Conservation (phyloP, 2,113 vertebrate genomes). For the Phaethon lepturus region DNA sequence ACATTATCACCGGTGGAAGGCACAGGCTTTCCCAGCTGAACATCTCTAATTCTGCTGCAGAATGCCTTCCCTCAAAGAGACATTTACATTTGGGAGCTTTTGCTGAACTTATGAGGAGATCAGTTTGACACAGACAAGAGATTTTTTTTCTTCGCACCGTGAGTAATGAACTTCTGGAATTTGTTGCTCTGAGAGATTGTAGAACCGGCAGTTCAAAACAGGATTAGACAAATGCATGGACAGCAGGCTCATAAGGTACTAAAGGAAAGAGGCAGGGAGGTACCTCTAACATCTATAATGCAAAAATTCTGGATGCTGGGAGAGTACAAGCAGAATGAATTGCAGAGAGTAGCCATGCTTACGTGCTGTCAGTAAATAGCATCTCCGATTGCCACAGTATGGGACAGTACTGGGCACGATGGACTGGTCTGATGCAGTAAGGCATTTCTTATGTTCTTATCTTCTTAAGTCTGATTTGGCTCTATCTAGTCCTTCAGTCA, state of each 20-base stretch:
- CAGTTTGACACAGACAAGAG: neutral
- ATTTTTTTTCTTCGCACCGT: neutral
- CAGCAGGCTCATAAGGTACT: neutral
- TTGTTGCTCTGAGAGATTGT: neutral
- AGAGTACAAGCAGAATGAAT: neutral
- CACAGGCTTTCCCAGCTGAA: neutral
- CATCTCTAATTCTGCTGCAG: neutral
- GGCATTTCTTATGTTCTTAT: neutral
- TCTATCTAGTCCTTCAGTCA: neutral
- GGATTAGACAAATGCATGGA: neutral
- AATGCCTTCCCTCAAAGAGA: neutral
- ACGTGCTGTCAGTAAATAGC: neutral
- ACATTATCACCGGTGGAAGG: neutral
- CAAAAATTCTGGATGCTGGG: neutral
- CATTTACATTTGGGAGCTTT: neutral
- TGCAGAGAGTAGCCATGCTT: neutral
- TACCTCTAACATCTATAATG: neutral
- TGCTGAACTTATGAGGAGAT: neutral
- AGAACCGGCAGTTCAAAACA: neutral
- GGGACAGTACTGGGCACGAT: rapidly evolving
- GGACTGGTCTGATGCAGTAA: neutral
- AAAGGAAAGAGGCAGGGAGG: neutral
- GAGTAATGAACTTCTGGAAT: neutral
- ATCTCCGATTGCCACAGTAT: neutral
- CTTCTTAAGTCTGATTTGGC: neutral